Base-by-base conservation (phyloP, 2,797 vertebrate genomes). In the Zenarchopterus dispar region DNA sequence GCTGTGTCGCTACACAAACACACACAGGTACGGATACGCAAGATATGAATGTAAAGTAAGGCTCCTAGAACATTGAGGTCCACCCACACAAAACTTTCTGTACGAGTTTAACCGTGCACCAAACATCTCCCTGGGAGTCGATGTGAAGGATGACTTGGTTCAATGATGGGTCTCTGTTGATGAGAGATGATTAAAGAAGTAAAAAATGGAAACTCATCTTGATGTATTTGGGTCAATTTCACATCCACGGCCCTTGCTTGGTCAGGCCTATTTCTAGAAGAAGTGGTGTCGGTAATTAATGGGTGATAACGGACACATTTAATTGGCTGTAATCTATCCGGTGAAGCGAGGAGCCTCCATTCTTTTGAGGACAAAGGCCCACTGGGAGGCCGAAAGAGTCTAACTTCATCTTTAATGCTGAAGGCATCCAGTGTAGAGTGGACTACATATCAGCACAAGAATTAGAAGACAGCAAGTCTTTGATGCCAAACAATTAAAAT, bases 201-300 rank as follows among this genome's bases (percentile, higher is more conserved):
- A 84, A 84, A 84, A 86, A 83, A 86, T 70, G 77, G 82, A 89
- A 89, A 88, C 82, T 89, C 85, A 85, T 91, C 80, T 84, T 84
- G 83, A 91, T 89, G 86, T 90, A 92, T 93, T 88, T 91, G 82
- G 92, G 91, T 93, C 91, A 91, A 80, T 89, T 88, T 89, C 86
- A 85, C 26, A 52, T 88, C 76, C 73, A 66, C 6, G 33, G 74
- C 80, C 47, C 9, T 68, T 72, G 66, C 77, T 75, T 78, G 87
- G 78, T 79, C 84, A 77, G 76, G 76, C 70, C 91, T 91, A 89
- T 88, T 89, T 89, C 84, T 77, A 84, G 86, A 56, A 67, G 59
- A 67, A 84, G 81, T 66, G 71, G 67, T 71, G 82, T 73, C 61
- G 52, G 84, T 90, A 91, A 92, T 89, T 91, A 91, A 81, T 80